Base-by-base conservation (phyloP, 1,140 invertebrate species). In the Drosophila repletoides region DNA sequence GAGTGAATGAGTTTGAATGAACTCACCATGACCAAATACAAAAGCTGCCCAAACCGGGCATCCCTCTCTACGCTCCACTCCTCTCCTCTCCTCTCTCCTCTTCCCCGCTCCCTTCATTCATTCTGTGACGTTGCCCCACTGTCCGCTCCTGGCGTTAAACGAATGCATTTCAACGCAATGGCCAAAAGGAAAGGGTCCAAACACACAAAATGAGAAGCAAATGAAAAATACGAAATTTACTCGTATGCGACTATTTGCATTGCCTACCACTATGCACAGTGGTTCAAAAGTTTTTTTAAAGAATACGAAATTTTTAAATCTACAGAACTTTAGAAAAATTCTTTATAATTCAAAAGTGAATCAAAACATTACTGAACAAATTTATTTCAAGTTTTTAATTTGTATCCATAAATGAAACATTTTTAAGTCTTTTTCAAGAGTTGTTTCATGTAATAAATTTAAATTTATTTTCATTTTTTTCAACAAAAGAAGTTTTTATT, bases 1-100 rank as follows among this genome's bases (percentile, higher is more conserved):
- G 80, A 86, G 72, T 86, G 80, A 86, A 86, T 87, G 80, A 80
- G 80, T 86, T 87, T 86, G 81, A 86, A 86, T 86, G 81, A 86
- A 86, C 81, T 86, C 80, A 72, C 58, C 72, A 72, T 64, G 36
- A 56, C 55, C 40, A 72, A 68, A 56, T 59, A 53, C 52, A 46
- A 59, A 64, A 46, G 58, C 64, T 31, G 45, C 28, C 51, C 51
- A 14, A 19, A 4, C 9, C 28, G 17, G 21, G 12, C 31, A 14
- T 52, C 40, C 41, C 33, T 36, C 12, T 52, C 41, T n/a, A n/a
- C n/a, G n/a, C n/a, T n/a, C n/a, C n/a, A n/a, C n/a, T n/a, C n/a
- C n/a, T n/a, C n/a, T n/a, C 28, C 58, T 12, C 28, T 7, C 5
- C 24, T 29, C 1, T 17, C 17, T 17, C 15, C 55, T 2, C 6